phyloP scores from a whole-genome alignment of 2,888 invertebrate species.

The Nasonia oneida region DNA sequence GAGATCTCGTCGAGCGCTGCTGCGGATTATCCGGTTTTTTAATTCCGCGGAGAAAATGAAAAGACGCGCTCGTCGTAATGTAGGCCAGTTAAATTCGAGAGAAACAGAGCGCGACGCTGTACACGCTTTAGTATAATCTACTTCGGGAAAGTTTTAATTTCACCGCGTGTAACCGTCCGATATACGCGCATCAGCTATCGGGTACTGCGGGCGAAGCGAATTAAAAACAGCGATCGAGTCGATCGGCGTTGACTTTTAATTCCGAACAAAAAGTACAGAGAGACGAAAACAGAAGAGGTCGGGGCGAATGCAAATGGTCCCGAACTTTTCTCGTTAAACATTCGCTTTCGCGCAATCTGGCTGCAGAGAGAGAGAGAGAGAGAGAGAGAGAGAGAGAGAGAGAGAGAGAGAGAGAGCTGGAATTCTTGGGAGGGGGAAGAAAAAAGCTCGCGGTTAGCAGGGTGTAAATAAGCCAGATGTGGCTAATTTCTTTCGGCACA shows the following conservation, averaged over 20 bases:
- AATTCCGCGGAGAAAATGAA: neutral
- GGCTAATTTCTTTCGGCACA: neutral
- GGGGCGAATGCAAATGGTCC: neutral
- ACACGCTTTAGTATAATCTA: neutral
- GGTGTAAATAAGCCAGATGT: neutral
- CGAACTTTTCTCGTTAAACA: slow-evolving; percentile 72
- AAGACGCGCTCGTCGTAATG: neutral
- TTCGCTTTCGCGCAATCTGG: slow-evolving; percentile 62
- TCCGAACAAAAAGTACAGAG: slow-evolving; percentile 37
- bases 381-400: neutral
- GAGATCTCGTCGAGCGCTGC: too few relatives aligned
- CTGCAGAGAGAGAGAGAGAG: neutral
- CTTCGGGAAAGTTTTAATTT: too few relatives aligned
- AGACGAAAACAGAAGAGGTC: neutral
- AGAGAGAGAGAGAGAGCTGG: neutral
- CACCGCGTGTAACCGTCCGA: too few relatives aligned
- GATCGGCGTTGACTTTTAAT: slow-evolving; percentile 56
- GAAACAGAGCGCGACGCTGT: neutral
- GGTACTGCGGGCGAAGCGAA: neutral
- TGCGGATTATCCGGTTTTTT: neutral
- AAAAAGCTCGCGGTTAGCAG: neutral
- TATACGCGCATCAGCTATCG: too few relatives aligned
- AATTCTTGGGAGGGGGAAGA: neutral
- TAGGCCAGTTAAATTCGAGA: neutral
- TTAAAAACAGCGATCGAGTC: slow-evolving; percentile 32